Conservation (phyloP, 2,113 vertebrate genomes). For the Lucifuga dentata region DNA sequence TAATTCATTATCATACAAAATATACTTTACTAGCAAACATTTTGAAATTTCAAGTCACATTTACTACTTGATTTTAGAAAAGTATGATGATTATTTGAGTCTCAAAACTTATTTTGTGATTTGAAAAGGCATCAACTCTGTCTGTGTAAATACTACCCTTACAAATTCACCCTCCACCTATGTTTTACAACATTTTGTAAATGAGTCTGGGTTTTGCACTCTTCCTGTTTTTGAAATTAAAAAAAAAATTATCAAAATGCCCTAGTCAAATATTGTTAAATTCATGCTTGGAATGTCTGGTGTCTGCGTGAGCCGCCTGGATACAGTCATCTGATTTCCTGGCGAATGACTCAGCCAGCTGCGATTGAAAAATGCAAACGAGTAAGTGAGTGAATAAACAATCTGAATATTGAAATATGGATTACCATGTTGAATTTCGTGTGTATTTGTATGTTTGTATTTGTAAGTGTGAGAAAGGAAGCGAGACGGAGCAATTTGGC, state of each 20-base stretch:
- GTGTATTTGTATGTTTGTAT: conserved; percentile 44
- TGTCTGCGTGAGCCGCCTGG: conserved; percentile 46
- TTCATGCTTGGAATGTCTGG: conserved; percentile 1
- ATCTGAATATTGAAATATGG: conserved; percentile 67
- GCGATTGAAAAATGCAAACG: conserved; percentile 74
- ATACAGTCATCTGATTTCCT: conserved; percentile 62
- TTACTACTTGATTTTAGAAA: conserved; percentile 24
- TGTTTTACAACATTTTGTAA: conserved; percentile 45
- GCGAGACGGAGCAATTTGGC: conserved; percentile 39
- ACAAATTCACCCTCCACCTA: conserved; percentile 19
- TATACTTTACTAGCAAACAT: conserved; percentile 11
- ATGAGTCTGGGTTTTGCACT: conserved; percentile 14
- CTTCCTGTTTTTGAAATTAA: too few relatives aligned
- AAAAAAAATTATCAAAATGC: too few relatives aligned
- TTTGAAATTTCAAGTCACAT: conserved; percentile 28
- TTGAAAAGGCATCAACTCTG: conserved; percentile 56
- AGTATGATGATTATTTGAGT: conserved; percentile 55
- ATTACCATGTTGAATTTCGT: conserved; percentile 29
- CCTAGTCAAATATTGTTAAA: conserved; percentile 22
- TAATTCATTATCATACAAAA: too few relatives aligned
- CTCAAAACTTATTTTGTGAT: conserved; percentile 52
- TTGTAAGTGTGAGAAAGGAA: conserved; percentile 36
- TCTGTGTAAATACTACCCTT: conserved; percentile 64
- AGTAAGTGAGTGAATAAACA: conserved; percentile 41
- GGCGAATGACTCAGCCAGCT: conserved; percentile 60